Evolutionary conservation across 1,140 invertebrate species (phyloP).

Genomic region (Steinernema khuongi): DNA sequence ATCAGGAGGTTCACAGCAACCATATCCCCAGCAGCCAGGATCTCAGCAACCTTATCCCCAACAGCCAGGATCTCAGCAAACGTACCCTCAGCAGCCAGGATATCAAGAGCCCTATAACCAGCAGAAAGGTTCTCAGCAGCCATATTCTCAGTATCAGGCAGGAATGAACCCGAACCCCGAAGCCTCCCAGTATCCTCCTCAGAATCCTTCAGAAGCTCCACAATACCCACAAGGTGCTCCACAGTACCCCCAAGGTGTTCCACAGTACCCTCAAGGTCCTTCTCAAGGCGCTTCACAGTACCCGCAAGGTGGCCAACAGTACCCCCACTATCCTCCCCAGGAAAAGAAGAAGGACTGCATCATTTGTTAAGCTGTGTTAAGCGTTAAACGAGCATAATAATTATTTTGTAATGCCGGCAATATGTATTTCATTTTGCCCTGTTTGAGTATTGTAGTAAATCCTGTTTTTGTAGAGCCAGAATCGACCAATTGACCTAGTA

Average conservation of each 20-base stretch:
- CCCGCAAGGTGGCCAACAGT: constrained; percentile 23
- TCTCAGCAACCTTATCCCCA: constrained; percentile 15
- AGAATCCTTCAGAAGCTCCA: too few species aligned
- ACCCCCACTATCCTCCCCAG: constrained; percentile 39
- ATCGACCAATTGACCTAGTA: too few species aligned
- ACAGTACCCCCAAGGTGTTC: constrained; percentile 38
- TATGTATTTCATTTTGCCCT: too few species aligned
- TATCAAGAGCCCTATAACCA: not conserved
- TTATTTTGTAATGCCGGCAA: too few species aligned
- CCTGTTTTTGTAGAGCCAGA: too few species aligned
- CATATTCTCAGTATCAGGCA: constrained; percentile 25
- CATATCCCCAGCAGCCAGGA: not conserved
- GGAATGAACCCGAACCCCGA: constrained; percentile 10
- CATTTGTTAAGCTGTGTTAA: constrained; percentile 28
- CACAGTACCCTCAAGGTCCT: too few species aligned
- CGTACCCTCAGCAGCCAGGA: not conserved
- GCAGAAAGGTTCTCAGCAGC: not conserved
- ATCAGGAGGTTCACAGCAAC: too few species aligned
- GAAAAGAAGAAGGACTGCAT: constrained; percentile 42
- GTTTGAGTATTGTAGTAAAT: too few species aligned
- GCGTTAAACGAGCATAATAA: not conserved
- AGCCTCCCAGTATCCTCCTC: constrained; percentile 12
- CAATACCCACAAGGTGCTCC: too few species aligned
- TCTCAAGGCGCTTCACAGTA: too few species aligned
- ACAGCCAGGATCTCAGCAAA: not conserved